phyloP scores from a whole-genome alignment of 2,888 invertebrate species.

The Amiota communis region DNA sequence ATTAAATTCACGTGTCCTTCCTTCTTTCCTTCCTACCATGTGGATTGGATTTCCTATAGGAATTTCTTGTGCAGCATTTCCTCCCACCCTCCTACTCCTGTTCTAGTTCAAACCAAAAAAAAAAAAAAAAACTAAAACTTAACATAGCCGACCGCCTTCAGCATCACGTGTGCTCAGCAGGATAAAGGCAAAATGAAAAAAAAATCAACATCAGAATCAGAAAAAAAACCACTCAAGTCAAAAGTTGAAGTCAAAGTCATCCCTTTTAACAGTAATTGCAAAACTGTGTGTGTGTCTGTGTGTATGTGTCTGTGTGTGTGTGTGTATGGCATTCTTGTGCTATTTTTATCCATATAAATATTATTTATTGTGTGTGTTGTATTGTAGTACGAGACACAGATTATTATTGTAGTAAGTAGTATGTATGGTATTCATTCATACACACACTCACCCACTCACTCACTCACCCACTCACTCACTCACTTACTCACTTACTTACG shows the following conservation, averaged over 20 bases:
- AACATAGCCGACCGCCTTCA: slow-evolving; percentile 39
- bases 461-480: no score
- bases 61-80: slow-evolving; percentile 45
- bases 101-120: no score
- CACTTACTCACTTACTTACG: no score
- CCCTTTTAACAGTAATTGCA: slow-evolving; percentile 35
- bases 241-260: slow-evolving; percentile 24
- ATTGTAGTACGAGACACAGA: no score
- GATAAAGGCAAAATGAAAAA: slow-evolving; percentile 25
- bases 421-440: no score
- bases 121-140: neutral
- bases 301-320: slow-evolving; percentile 6
- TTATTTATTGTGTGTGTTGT: neutral
- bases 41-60: slow-evolving; percentile 55
- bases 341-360: slow-evolving; percentile 43
- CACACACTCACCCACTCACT: no score
- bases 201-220: neutral
- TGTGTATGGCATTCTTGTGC: neutral
- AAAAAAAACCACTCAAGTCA: neutral
- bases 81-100: neutral
- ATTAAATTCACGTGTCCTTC: slow-evolving; percentile 65
- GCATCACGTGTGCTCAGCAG: slow-evolving; percentile 59
- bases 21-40: neutral
- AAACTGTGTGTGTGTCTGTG: slow-evolving; percentile 14
- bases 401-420: no score